Conservation (phyloP, 2,797 vertebrate genomes). For the Bucorvus abyssinicus region DNA sequence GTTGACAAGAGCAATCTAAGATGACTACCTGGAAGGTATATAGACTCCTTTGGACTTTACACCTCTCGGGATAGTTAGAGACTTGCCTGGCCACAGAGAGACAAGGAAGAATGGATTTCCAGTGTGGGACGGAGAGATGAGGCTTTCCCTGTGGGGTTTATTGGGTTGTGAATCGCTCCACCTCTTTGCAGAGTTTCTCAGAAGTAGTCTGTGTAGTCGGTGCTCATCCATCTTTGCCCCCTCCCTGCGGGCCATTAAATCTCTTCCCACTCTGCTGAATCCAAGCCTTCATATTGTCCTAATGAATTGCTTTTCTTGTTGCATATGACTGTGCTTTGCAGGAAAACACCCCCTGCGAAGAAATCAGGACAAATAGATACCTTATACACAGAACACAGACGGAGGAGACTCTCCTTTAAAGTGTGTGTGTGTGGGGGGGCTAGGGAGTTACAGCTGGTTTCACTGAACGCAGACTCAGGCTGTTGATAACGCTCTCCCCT, state of each 20-base stretch:
- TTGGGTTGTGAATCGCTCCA: conserved; percentile 24
- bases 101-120: conserved; percentile 20
- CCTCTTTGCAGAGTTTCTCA: conserved; percentile 43
- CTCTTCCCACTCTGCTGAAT: background rate
- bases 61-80: background rate
- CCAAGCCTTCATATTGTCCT: background rate
- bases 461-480: background rate
- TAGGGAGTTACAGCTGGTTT: background rate
- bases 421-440: too few species aligned
- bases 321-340: background rate
- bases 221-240: background rate
- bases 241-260: background rate
- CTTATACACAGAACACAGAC: background rate
- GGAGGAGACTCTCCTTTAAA: background rate
- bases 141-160: background rate
- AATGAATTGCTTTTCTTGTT: background rate
- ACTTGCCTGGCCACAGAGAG: background rate
- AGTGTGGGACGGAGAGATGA: background rate
- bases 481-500: background rate
- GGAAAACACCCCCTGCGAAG: background rate
- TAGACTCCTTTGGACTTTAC: background rate
- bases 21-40: background rate
- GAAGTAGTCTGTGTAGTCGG: background rate
- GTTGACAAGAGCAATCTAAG: background rate
- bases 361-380: background rate